Evolutionary conservation across 2,113 vertebrate genomes (phyloP).

Genomic region (Onychostoma macrolepis): DNA sequence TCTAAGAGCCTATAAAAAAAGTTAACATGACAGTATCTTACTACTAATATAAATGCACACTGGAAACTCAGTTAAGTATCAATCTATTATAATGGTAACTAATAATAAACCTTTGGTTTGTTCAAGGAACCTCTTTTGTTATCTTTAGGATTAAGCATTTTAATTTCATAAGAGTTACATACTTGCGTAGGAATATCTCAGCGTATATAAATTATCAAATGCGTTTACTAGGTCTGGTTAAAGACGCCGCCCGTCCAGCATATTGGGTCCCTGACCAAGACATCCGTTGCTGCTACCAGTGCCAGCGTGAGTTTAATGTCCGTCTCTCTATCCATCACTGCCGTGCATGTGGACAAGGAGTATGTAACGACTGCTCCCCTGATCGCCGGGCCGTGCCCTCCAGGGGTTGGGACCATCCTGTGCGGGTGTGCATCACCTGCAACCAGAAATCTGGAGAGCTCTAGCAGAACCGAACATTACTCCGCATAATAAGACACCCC

Average conservation of each 20-base stretch:
- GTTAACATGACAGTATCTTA: not conserved
- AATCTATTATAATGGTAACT: not conserved
- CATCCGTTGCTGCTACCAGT: slow-evolving; percentile 89
- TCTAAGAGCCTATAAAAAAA: not conserved
- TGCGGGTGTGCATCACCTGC: slow-evolving; percentile 92
- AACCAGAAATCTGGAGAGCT: slow-evolving; percentile 95
- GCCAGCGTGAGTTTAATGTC: slow-evolving; percentile 89
- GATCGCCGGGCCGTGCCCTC: slow-evolving; percentile 91
- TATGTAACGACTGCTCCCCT: slow-evolving; percentile 92
- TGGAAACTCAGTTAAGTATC: not conserved
- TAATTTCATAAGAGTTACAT: not conserved
- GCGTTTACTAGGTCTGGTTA: slow-evolving; percentile 84
- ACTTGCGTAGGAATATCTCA: not conserved
- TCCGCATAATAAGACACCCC: not conserved
- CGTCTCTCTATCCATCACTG: slow-evolving; percentile 98
- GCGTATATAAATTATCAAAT: not conserved
- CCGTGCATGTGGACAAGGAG: slow-evolving; percentile 95
- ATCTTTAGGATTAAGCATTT: not conserved
- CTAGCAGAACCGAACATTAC: slow-evolving; percentile 75
- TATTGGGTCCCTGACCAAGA: slow-evolving; percentile 99
- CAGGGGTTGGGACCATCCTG: slow-evolving; percentile 96
- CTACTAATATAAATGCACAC: not conserved
- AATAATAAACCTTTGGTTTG: not conserved
- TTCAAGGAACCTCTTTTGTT: not conserved
- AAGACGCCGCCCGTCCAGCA: slow-evolving; percentile 92